A percentile compares a stretch with the other conserved stretches of the same genome.
Conservation (phyloP, 2,113 vertebrate species). For the Petrocephalus zakoni region DNA sequence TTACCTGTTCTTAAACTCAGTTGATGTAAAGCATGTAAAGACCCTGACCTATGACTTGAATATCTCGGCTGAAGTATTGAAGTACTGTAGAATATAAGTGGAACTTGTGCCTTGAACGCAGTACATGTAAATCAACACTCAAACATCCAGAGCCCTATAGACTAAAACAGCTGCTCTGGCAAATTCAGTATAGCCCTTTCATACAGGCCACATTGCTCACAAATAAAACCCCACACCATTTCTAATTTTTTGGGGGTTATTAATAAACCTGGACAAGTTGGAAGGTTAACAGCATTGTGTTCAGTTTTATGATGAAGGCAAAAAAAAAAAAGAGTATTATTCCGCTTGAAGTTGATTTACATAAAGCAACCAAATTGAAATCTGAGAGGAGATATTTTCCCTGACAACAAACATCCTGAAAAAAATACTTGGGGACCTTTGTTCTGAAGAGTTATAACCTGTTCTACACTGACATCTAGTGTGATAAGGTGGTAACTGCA, state of each 20-base stretch:
- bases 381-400: not conserved
- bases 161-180: not conserved
- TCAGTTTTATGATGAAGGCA: not conserved
- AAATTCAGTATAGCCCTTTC: not conserved
- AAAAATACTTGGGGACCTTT: not conserved
- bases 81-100: not conserved
- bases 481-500: not conserved
- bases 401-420: not conserved
- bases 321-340: not conserved
- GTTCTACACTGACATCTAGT: slow-evolving; percentile 19
- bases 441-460: not conserved
- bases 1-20: too few relatives aligned
- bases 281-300: not conserved
- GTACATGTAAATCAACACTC: not conserved
- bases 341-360: not conserved
- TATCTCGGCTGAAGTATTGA: not conserved
- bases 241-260: not conserved
- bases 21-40: too few relatives aligned
- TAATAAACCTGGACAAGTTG: not conserved
- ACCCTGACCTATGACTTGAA: not conserved
- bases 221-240: not conserved
- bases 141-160: not conserved
- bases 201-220: not conserved
- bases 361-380: not conserved
- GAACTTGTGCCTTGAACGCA: not conserved